These are phyloP conservation scores for Recurvirostra avosetta DNA, from an alignment of 2,113 vertebrate species.

Conservation along the genomic window DNA sequence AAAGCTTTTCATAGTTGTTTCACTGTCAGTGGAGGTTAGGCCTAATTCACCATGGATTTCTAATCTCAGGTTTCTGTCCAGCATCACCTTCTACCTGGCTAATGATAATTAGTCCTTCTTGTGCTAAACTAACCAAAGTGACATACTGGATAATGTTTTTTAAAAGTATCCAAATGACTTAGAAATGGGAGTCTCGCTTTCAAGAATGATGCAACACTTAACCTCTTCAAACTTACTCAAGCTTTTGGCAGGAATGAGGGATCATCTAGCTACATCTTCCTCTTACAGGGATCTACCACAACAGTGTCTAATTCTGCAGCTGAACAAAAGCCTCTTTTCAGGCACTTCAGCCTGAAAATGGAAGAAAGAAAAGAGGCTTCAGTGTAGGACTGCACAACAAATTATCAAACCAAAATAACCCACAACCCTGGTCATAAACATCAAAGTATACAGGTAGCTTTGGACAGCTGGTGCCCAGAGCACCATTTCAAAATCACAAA, in stretches of 20 bases:
- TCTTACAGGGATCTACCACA: not conserved
- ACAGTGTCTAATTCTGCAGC: not conserved
- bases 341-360: not conserved
- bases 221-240: not conserved
- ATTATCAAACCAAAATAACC: not conserved
- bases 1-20: not conserved
- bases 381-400: not conserved
- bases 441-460: not conserved
- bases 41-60: not conserved
- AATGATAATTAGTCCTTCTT: not conserved
- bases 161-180: not conserved
- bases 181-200: not conserved
- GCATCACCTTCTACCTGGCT: not conserved
- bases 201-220: not conserved
- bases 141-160: not conserved
- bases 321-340: not conserved
- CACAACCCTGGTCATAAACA: not conserved
- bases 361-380: not conserved
- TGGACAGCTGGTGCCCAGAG: not conserved
- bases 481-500: not conserved
- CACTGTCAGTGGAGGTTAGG: not conserved
- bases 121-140: not conserved
- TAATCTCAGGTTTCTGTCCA: not conserved
- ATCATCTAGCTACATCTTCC: not conserved
- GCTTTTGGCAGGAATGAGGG: not conserved